Evolutionary conservation across 2,888 invertebrate species (phyloP), one percentile per base, ranked within the genome.

Genomic region (Cosmia pyralina): DNA sequence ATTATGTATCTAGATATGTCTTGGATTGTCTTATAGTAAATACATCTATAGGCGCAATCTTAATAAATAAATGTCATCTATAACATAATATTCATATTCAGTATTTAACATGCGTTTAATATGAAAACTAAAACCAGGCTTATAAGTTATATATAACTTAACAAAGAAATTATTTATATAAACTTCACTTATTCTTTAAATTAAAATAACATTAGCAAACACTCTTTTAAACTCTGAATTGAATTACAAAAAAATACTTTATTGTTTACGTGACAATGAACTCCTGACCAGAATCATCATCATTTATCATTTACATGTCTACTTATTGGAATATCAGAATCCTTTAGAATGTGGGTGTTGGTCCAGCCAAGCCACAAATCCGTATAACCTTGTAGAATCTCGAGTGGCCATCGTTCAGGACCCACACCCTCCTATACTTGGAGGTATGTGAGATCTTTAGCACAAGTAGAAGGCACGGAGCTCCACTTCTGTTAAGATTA

Each of bases 301-400:
- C 59, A 34, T 53, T n/a, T 53, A 62, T 41, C 2, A 50, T 50
- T 22, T 10, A 28, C 58, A 59, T 28, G 38, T 17, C 41, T 60
- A 75, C 71, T 69, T 73, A 73, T 19, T 60, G 79, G 71, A 79
- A 63, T 64, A 79, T 76, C 73, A 76, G 58, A 74, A 77, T 74
- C 62, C 57, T 52, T 57, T 58, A 28, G 50, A 55, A 59, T 57
- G 65, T 72, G 60, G 57, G 34, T 10, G 52, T 73, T 77, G 73
- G 81, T 74, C 81, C 82, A 74, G 81, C 58, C 81, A 84, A 67
- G 22, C 71, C 66, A 74, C 67, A 48, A 58, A 50, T 41, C n/a
- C 50, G 11, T 69, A 41, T 52, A 48, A 57, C 11, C 48, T 60
- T 57, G 52, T 44, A 53, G 52, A 53, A 58, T 62, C 41, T 62